Evolutionary conservation across 2,797 vertebrate species (phyloP).

Genomic region (Leucoraja ocellata): DNA sequence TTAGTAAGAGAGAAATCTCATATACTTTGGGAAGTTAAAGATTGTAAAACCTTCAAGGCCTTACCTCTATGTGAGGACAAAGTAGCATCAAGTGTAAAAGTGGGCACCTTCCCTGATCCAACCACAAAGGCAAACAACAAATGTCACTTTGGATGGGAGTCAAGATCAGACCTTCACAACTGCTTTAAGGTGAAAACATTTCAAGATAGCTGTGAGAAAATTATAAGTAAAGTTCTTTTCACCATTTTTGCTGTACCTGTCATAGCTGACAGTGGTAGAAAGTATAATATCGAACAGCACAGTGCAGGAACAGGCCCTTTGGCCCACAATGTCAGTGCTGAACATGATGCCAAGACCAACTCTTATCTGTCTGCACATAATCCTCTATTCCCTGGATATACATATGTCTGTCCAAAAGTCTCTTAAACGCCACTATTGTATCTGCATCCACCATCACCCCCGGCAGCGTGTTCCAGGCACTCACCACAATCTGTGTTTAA

Average conservation of each 20-base stretch:
- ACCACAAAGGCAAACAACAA: slow-evolving; percentile 59
- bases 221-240: not conserved
- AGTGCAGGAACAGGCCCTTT: too few relatives aligned
- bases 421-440: too few relatives aligned
- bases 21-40: slow-evolving; percentile 86
- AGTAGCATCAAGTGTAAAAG: slow-evolving; percentile 54
- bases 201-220: not conserved
- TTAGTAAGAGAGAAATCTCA: slow-evolving; percentile 64
- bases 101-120: slow-evolving; percentile 50
- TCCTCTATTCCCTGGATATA: too few relatives aligned
- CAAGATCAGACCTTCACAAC: slow-evolving; percentile 60
- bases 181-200: slow-evolving; percentile 80
- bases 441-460: too few relatives aligned
- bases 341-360: too few relatives aligned
- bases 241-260: not conserved
- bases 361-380: too few relatives aligned
- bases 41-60: slow-evolving; percentile 72
- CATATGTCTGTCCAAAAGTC: too few relatives aligned
- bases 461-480: too few relatives aligned
- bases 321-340: too few relatives aligned
- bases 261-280: not conserved
- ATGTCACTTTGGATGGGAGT: slow-evolving; percentile 81
- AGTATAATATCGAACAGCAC: not conserved
- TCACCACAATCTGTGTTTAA: too few relatives aligned
- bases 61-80: slow-evolving; percentile 80